These are phyloP conservation scores for Conops quadrifasciatus DNA, from an alignment of 2,888 invertebrate species.

Conservation along the genomic window DNA sequence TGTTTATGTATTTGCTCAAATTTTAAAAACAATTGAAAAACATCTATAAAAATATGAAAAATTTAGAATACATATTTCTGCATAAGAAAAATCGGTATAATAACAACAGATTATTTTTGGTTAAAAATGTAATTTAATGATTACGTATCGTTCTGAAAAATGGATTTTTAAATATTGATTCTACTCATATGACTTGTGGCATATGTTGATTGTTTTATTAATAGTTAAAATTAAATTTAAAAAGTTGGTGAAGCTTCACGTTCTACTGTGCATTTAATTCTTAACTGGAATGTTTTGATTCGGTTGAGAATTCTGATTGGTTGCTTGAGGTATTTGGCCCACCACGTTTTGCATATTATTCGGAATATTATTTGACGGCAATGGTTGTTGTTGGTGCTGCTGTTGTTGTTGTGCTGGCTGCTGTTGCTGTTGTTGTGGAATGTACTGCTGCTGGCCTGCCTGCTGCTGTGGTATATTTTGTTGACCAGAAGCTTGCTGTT, in stretches of 20 bases:
- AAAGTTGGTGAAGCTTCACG: background rate
- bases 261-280: conserved; percentile 26
- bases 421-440: conserved; percentile 41
- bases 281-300: conserved; percentile 45
- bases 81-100: no score
- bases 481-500: conserved; percentile 41
- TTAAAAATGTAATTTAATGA: no score
- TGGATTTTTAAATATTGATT: no score
- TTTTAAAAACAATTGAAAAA: no score
- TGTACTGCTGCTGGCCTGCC: conserved; percentile 35
- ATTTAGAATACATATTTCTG: no score
- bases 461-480: conserved; percentile 44
- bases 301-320: conserved; percentile 1
- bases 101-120: no score
- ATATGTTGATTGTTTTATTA: no score
- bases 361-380: conserved; percentile 9
- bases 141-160: no score
- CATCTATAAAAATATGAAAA: no score
- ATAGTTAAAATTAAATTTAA: conserved; percentile 3
- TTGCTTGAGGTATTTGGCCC: conserved; percentile 17
- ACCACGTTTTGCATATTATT: background rate
- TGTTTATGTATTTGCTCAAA: no score
- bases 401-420: conserved; percentile 38
- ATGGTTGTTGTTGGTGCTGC: conserved; percentile 33
- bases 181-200: no score